phyloP scores from a whole-genome alignment of 2,797 vertebrate genomes.

The Lacerta agilis region DNA sequence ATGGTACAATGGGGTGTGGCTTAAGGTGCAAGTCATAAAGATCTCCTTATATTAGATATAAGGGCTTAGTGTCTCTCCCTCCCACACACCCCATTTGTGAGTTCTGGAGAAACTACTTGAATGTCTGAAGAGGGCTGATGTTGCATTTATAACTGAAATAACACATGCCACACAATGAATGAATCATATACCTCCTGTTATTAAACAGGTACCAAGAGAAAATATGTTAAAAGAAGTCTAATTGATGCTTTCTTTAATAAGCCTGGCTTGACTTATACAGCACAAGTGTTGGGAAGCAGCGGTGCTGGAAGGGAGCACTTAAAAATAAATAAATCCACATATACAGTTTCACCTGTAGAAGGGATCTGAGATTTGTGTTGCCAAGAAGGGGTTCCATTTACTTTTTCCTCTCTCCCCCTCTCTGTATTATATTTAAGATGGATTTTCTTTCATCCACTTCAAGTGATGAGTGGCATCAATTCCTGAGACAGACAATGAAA shows the following conservation, averaged over 20 bases:
- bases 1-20: too few species aligned
- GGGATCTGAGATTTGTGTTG: background rate
- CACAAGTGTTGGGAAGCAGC: background rate
- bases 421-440: background rate
- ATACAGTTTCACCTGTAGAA: background rate
- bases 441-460: conserved; percentile 16
- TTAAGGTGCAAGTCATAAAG: too few species aligned
- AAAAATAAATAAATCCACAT: background rate
- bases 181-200: background rate
- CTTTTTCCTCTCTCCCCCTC: background rate
- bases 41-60: too few species aligned
- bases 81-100: too few species aligned
- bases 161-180: background rate
- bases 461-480: background rate
- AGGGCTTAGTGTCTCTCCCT: too few species aligned
- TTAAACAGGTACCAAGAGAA: background rate
- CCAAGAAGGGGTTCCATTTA: background rate
- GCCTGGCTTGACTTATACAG: background rate
- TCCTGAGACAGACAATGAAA: background rate
- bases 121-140: background rate
- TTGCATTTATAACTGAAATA: background rate
- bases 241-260: background rate
- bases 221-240: background rate
- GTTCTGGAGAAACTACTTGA: too few species aligned
- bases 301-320: background rate